These are phyloP conservation scores for Brachionus sp. DNA, from an alignment of 1,140 invertebrate genomes.

Conservation along the genomic window DNA sequence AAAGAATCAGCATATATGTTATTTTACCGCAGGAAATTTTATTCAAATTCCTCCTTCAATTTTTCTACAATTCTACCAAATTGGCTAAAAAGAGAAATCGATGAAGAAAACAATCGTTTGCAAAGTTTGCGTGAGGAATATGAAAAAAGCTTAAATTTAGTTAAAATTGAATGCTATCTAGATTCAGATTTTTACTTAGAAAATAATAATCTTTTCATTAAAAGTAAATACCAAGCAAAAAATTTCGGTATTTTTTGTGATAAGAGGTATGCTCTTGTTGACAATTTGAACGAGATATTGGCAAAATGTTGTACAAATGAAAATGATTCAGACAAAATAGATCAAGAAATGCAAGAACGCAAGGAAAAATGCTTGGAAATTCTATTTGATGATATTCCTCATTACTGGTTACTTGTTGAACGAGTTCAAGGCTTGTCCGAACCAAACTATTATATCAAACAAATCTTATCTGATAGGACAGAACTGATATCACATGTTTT, in stretches of 20 bases:
- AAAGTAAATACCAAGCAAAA: background rate
- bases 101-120: constrained; percentile 51
- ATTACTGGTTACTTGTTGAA: background rate
- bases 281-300: background rate
- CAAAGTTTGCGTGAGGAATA: constrained; percentile 50
- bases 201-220: constrained; percentile 11
- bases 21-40: constrained; percentile 53
- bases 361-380: constrained; percentile 6
- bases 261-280: background rate
- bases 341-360: background rate
- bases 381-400: constrained; percentile 17
- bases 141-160: background rate
- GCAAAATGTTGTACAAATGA: background rate
- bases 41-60: constrained; percentile 47
- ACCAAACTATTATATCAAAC: background rate
- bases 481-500: background rate
- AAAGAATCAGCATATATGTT: constrained; percentile 59
- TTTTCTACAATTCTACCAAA: background rate
- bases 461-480: background rate
- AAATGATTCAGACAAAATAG: background rate
- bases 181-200: background rate
- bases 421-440: background rate
- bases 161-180: constrained; percentile 33
- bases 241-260: background rate
- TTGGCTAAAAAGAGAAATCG: background rate